Percentiles rank a stretch among this genome's conserved stretches.
phyloP scores from a whole-genome alignment of 2,797 vertebrate species.

The Sylvia borin region DNA sequence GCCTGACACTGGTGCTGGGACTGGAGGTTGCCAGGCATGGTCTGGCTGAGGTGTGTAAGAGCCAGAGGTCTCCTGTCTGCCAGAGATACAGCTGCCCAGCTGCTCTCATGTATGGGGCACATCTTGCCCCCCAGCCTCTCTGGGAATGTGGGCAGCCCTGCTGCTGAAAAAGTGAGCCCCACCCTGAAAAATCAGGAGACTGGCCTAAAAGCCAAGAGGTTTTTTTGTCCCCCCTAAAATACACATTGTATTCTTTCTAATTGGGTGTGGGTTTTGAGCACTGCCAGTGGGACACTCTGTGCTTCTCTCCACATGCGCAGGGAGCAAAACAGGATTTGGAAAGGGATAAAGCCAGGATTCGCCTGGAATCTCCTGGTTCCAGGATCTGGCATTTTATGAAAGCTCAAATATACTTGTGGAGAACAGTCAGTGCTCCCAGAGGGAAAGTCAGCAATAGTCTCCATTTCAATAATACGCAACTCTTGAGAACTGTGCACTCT shows the following conservation, averaged over 20 bases:
- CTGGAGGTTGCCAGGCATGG: neutral
- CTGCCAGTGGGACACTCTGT: neutral
- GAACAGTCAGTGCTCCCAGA: neutral
- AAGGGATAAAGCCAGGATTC: conserved; percentile 20
- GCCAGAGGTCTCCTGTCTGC: conserved; percentile 17
- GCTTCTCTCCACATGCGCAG: neutral
- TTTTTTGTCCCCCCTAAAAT: neutral
- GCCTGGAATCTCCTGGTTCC: conserved; percentile 24
- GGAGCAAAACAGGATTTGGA: conserved; percentile 19
- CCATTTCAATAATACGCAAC: neutral
- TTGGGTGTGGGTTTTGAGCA: neutral
- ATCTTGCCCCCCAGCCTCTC: rapidly evolving
- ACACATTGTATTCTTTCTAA: conserved; percentile 16
- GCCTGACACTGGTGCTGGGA: neutral
- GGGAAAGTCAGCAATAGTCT: neutral
- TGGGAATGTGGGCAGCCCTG: neutral
- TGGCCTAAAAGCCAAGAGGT: neutral
- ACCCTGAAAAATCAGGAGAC: neutral
- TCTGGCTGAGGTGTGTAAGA: neutral
- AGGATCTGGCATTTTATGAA: conserved; percentile 35
- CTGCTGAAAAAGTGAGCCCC: neutral
- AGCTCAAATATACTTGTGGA: neutral
- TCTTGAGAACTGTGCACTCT: neutral
- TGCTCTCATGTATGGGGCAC: neutral
- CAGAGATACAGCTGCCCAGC: neutral